Conservation (phyloP, 2,888 invertebrate genomes). For the Lamellibrachia columna region DNA sequence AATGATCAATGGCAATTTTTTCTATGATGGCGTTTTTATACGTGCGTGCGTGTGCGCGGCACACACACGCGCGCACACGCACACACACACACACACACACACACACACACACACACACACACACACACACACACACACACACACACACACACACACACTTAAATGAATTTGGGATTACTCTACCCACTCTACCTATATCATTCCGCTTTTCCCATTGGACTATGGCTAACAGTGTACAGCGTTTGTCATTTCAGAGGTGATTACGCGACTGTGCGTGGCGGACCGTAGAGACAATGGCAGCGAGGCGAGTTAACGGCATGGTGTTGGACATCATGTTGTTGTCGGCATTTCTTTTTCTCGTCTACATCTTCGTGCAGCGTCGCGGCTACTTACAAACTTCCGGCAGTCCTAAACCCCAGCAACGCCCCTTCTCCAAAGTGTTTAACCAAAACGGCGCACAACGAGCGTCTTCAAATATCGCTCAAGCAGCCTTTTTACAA, state of each 20-base stretch:
- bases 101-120: neutral
- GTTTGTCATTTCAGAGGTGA: neutral
- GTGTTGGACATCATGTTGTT: constrained; percentile 34
- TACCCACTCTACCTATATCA: neutral
- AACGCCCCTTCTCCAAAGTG: neutral
- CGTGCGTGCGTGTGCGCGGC: neutral
- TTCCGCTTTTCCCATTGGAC: neutral
- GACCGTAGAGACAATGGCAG: neutral
- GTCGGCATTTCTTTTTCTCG: constrained; percentile 30
- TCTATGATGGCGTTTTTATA: neutral
- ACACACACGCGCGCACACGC: constrained; percentile 20
- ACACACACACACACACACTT: too few relatives aligned
- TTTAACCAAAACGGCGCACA: neutral
- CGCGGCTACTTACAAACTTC: constrained; percentile 21
- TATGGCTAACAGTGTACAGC: neutral
- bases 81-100: constrained; percentile 21
- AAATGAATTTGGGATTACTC: too few relatives aligned
- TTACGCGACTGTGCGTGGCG: neutral
- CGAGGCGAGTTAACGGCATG: constrained; percentile 24
- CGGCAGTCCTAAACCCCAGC: neutral
- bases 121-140: too few relatives aligned
- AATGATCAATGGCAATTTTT: too few relatives aligned
- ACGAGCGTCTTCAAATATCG: neutral
- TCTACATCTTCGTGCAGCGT: constrained; percentile 29
- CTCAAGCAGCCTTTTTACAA: neutral